Evolutionary conservation across 2,113 vertebrate species (phyloP).

Genomic region (Chaetops frenatus): DNA sequence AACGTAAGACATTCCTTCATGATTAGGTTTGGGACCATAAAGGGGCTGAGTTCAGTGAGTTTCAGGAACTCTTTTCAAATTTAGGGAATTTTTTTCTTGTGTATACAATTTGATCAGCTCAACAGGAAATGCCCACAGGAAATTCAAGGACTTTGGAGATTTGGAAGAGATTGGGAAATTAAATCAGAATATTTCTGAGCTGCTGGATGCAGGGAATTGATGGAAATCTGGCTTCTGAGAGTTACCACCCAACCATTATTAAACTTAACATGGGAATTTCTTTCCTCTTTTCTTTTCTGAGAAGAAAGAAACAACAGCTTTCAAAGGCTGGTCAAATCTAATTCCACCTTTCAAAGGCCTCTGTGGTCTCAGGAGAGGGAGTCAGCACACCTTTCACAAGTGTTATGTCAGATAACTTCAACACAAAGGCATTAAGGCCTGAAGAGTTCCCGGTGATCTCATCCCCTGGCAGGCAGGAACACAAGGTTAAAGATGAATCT

Average conservation of each 20-base stretch:
- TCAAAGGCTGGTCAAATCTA: background rate
- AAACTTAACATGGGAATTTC: background rate
- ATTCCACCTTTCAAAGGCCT: background rate
- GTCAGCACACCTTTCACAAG: background rate
- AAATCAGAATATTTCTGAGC: background rate
- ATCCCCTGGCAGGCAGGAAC: background rate
- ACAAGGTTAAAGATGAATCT: background rate
- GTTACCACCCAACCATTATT: background rate
- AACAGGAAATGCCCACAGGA: conserved; percentile 21
- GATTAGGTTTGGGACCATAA: conserved; percentile 25
- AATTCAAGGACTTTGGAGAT: background rate
- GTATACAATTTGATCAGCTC: background rate
- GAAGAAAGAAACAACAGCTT: background rate
- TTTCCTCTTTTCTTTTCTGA: background rate
- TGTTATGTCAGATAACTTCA: background rate
- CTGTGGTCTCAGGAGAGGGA: background rate
- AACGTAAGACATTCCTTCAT: conserved; percentile 26
- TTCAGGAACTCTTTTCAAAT: conserved; percentile 25
- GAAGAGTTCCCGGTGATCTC: background rate
- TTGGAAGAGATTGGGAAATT: conserved; percentile 8
- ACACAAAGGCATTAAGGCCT: background rate
- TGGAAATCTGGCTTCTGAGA: background rate
- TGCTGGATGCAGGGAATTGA: background rate
- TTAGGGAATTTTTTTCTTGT: background rate
- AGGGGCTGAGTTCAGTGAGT: background rate